These are phyloP conservation scores for Ploceus nigricollis DNA, from an alignment of 2,113 vertebrate genomes.

Conservation along the genomic window DNA sequence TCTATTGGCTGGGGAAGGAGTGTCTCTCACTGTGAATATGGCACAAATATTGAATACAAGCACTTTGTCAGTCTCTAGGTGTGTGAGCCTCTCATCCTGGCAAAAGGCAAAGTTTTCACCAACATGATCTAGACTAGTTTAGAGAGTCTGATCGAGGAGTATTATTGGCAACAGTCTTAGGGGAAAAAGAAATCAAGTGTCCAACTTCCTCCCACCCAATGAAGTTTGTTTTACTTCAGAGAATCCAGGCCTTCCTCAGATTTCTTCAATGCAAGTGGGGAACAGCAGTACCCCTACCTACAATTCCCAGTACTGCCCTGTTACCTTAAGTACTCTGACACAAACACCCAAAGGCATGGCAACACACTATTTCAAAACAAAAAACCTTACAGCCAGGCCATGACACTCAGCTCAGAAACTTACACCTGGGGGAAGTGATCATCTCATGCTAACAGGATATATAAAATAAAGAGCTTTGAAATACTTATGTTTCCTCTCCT, in stretches of 20 bases:
- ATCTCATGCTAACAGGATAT: background rate
- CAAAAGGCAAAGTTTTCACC: background rate
- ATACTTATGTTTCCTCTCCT: background rate
- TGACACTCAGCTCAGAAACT: background rate
- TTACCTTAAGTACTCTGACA: background rate
- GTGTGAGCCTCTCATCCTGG: background rate
- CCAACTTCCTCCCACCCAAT: background rate
- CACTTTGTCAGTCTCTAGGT: background rate
- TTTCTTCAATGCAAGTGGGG: background rate
- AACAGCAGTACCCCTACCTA: background rate
- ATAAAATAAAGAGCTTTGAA: background rate
- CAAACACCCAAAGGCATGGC: accelerated
- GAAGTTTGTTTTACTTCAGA: background rate
- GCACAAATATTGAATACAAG: background rate
- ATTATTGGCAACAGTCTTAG: background rate
- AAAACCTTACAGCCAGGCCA: background rate
- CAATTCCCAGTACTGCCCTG: background rate
- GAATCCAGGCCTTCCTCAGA: background rate
- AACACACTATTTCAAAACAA: background rate
- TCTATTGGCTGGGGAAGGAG: background rate
- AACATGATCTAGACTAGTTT: background rate
- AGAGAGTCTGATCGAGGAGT: background rate
- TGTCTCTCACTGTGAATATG: background rate
- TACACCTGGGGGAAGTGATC: background rate
- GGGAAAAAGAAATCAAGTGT: background rate